These are phyloP conservation scores for Kryptopterus vitreolus DNA, from an alignment of 2,797 vertebrate genomes.

Conservation along the genomic window DNA sequence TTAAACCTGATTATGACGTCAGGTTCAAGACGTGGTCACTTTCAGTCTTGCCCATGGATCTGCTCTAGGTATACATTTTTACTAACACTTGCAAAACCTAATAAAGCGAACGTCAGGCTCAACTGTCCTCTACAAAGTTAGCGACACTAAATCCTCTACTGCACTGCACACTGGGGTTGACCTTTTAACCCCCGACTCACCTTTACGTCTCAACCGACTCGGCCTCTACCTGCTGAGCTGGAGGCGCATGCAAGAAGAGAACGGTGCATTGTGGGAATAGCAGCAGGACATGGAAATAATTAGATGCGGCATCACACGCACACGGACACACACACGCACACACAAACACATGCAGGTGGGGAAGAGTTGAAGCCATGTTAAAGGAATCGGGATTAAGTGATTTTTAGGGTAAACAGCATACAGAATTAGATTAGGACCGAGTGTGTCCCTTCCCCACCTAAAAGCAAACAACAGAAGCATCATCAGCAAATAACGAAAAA, in stretches of 20 bases:
- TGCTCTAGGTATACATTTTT: background rate
- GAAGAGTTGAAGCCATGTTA: conserved; percentile 34
- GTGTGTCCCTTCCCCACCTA: conserved; percentile 72
- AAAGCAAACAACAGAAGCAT: conserved; percentile 68
- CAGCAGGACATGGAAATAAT: conserved; percentile 72
- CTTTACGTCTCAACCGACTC: conserved; percentile 75
- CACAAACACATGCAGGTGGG: conserved; percentile 27
- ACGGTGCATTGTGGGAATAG: conserved; percentile 77
- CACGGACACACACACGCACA: conserved; percentile 43
- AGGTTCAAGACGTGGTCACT: background rate
- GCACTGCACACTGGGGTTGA: conserved; percentile 53
- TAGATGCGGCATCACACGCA: conserved; percentile 52
- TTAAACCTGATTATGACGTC: no score
- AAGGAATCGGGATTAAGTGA: conserved; percentile 36
- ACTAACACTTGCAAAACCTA: background rate
- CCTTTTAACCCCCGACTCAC: conserved; percentile 72
- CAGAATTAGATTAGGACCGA: conserved; percentile 68
- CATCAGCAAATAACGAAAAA: conserved; percentile 40
- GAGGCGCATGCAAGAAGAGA: conserved; percentile 71
- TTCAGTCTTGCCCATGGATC: background rate
- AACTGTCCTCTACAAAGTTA: background rate
- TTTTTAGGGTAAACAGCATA: conserved; percentile 48
- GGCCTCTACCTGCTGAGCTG: conserved; percentile 75
- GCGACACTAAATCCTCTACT: conserved; percentile 53
- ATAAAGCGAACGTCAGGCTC: background rate